These are phyloP conservation scores for Hycleus cichorii DNA, from an alignment of 1,140 invertebrate genomes.

Conservation along the genomic window DNA sequence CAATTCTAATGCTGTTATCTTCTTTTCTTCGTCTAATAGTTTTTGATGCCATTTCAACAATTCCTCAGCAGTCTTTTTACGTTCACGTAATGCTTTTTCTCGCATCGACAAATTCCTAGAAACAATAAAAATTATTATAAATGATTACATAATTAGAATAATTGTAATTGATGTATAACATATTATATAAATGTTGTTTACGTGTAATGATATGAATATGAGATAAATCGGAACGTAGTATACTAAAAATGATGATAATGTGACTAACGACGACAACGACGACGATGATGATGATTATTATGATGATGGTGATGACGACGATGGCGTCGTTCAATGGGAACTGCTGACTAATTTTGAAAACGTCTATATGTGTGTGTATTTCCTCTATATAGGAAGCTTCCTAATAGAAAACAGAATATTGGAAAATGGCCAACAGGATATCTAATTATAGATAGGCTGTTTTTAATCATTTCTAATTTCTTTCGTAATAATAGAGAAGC, in stretches of 20 bases:
- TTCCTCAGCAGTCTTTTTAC: constrained; percentile 36
- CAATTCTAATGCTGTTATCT: constrained; percentile 35
- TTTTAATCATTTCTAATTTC: constrained; percentile 29
- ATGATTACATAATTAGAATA: too few species aligned
- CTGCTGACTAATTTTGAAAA: constrained; percentile 35
- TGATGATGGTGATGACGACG: background rate
- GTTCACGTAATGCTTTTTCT: constrained; percentile 36
- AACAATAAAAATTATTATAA: too few species aligned
- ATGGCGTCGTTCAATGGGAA: constrained; percentile 12
- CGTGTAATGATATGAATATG: too few species aligned
- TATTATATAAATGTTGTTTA: too few species aligned
- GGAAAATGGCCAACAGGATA: constrained; percentile 37
- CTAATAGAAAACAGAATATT: constrained; percentile 29
- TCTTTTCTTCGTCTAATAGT: constrained; percentile 37
- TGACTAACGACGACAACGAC: constrained; percentile 1
- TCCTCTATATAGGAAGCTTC: constrained; percentile 33
- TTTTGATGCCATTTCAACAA: constrained; percentile 39
- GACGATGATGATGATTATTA: background rate
- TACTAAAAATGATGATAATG: background rate
- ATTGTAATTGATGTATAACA: too few species aligned
- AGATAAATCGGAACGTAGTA: background rate
- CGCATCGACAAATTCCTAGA: constrained; percentile 37
- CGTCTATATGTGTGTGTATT: constrained; percentile 18
- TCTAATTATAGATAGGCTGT: constrained; percentile 36
- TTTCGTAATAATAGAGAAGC: constrained; percentile 21